Conservation (phyloP, 2,113 vertebrate species). For the Alosa alosa region DNA sequence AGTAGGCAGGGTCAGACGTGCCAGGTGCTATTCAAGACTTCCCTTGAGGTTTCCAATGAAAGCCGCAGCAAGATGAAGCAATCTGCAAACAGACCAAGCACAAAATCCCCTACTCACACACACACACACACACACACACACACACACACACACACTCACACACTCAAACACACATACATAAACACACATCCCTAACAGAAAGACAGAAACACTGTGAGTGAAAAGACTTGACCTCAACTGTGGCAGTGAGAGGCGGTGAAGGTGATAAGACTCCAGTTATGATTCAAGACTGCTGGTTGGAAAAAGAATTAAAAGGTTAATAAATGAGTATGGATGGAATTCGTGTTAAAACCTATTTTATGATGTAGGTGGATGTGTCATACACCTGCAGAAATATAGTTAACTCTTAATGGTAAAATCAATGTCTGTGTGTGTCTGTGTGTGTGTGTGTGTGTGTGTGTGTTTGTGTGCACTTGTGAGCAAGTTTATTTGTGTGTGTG, state of each 20-base stretch:
- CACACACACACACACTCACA: not conserved
- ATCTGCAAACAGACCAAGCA: not conserved
- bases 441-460: conserved; percentile 25
- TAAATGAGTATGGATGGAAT: not conserved
- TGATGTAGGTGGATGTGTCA: not conserved
- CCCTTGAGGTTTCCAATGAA: conserved; percentile 14
- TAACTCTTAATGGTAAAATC: not conserved
- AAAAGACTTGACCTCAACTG: not conserved
- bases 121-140: not conserved
- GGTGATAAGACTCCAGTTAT: not conserved
- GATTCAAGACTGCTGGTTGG: not conserved
- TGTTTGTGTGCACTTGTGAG: no score
- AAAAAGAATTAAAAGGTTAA: not conserved
- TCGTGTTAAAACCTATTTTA: not conserved
- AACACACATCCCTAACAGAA: not conserved
- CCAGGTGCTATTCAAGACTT: not conserved
- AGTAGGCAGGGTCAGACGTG: not conserved
- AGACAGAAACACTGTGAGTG: not conserved
- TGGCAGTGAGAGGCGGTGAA: not conserved
- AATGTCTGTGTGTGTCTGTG: not conserved
- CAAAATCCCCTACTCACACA: not conserved
- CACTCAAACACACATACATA: not conserved
- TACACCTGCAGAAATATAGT: not conserved
- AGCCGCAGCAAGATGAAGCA: not conserved
- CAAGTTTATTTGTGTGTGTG: no score